Evolutionary conservation across 2,113 vertebrate species (phyloP).

Genomic region (Oryzias curvinotus): DNA sequence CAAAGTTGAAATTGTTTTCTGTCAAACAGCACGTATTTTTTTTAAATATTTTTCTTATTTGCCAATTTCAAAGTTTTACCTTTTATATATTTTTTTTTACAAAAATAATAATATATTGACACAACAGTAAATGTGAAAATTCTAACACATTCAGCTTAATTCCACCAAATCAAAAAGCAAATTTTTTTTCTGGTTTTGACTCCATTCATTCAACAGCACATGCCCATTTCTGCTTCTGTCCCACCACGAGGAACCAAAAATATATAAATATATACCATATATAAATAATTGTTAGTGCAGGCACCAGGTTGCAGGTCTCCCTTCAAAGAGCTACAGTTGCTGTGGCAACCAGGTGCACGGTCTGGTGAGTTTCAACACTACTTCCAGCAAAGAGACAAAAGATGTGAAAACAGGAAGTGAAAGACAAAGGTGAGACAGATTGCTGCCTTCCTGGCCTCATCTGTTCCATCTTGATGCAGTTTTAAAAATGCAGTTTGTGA

Average conservation of each 20-base stretch:
- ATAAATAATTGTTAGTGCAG: constrained; percentile 29
- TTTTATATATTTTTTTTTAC: too few species aligned
- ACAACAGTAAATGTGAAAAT: too few species aligned
- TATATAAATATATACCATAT: background rate
- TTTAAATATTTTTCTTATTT: too few species aligned
- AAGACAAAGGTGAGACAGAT: constrained; percentile 46
- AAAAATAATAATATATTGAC: too few species aligned
- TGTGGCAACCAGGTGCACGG: constrained; percentile 46
- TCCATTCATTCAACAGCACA: too few species aligned
- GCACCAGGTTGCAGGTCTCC: constrained; percentile 43
- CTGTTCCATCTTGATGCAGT: background rate
- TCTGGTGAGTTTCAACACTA: constrained; percentile 28
- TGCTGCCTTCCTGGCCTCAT: background rate
- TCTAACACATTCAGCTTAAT: too few species aligned
- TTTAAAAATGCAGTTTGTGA: background rate
- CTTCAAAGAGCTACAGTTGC: constrained; percentile 55
- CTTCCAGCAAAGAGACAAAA: constrained; percentile 8
- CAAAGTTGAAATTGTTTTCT: too few species aligned
- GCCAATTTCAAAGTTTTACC: too few species aligned
- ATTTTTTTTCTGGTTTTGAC: too few species aligned
- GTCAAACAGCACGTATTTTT: too few species aligned
- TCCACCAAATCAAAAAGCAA: too few species aligned
- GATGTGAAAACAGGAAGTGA: constrained; percentile 7
- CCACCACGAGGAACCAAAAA: background rate
- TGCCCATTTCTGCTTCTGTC: too few species aligned